A percentile compares a stretch with the other conserved stretches of the same genome.
Evolutionary conservation across 2,113 vertebrate genomes (phyloP).

Genomic region (Alethe castanea): DNA sequence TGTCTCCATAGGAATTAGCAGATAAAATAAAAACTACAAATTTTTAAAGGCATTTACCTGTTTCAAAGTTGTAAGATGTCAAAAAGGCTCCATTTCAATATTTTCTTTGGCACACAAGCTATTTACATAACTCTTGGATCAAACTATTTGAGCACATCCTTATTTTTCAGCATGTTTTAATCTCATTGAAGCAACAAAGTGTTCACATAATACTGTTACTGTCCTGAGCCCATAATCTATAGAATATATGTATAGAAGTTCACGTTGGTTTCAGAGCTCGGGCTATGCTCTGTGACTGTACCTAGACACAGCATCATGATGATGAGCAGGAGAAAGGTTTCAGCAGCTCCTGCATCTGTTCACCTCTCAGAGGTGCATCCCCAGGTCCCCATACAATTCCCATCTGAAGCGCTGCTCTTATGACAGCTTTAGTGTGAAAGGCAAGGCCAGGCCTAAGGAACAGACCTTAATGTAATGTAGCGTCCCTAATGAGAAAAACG

Average conservation of each 20-base stretch:
- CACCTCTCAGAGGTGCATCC: not conserved
- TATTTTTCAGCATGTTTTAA: not conserved
- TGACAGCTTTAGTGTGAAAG: not conserved
- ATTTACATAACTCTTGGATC: not conserved
- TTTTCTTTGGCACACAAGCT: not conserved
- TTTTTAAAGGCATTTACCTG: not conserved
- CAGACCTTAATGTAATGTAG: not conserved
- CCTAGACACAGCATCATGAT: not conserved
- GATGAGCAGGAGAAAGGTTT: not conserved
- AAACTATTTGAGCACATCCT: not conserved
- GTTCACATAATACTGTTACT: not conserved
- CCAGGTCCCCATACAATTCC: not conserved
- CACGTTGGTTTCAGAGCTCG: fast-evolving
- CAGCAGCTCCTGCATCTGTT: not conserved
- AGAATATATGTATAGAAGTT: not conserved
- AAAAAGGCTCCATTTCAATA: not conserved
- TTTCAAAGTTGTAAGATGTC: not conserved
- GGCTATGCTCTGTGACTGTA: not conserved
- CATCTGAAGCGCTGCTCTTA: not conserved
- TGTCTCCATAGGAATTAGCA: not conserved
- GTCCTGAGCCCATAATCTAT: not conserved
- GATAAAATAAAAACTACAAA: not conserved
- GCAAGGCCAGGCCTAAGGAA: not conserved
- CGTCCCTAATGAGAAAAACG: not conserved
- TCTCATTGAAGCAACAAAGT: not conserved